Evolutionary conservation across 2,797 vertebrate species (phyloP), one percentile per base, ranked within the genome.

Genomic region (Chelidonichthys spinosus): DNA sequence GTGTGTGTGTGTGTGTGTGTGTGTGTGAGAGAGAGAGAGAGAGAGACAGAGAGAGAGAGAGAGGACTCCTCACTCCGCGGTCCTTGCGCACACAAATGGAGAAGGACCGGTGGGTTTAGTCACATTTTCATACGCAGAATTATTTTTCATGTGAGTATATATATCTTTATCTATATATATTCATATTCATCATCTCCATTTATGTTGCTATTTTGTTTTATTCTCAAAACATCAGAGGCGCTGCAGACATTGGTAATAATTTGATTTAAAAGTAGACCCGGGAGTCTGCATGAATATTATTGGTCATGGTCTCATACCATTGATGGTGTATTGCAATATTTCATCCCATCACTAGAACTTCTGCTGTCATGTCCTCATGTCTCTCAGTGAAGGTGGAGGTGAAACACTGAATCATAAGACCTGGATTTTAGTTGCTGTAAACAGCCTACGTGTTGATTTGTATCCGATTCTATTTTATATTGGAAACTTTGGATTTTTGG

Each of bases 141-240:
- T 13, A 60, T 70, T 59, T 67, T 25, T 7, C 5, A 1, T 85
- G 91, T 93, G 67, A 89, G 91, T 89, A 50, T 54, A 36, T 33
- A 42, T 59, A 25, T 25, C 1, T 25, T 1, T 25, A 25, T 25
- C 25, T 25, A 25, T 25, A 25, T 25, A 25, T 25, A 25, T 25
- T 25, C 25, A 25, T 63, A 36, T 39, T 61, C 11, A 3, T 74
- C 11, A 9, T 52, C 37, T 52, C 15, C 10, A 17, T 50, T 54
- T 36, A 2, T 69, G 15, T 68, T 66, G 1, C 6, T 1, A 6
- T 49, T 49, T 5, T 70, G 18, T 11, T 2, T 25, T 62, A 10
- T 63, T 65, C 5, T 72, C 2, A 55, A 32, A 54, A 5, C 46
- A 65, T 43, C 11, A 49, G 15, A 37, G 61, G 9, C 7, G 18